Evolutionary conservation across 1,140 invertebrate genomes (phyloP).

Genomic region (Penaeus japonicus): DNA sequence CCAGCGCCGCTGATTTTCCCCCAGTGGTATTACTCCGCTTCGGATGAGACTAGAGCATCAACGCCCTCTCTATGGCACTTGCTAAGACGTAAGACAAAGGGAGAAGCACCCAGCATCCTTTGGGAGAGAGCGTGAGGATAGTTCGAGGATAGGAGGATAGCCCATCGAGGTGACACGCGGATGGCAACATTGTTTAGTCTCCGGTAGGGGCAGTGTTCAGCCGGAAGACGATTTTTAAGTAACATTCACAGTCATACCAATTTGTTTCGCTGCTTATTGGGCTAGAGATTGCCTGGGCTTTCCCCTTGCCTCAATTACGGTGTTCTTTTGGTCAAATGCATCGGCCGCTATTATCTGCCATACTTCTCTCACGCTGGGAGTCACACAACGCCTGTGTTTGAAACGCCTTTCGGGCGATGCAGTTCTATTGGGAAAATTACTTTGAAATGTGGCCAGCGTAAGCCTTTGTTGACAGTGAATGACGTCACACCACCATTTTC

Average conservation of each 20-base stretch:
- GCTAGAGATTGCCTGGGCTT: neutral
- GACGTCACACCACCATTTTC: slow-evolving; percentile 55
- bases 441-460: slow-evolving; percentile 50
- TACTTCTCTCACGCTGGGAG: no score
- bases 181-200: slow-evolving; percentile 56
- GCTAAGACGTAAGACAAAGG: no score
- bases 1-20: neutral
- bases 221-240: slow-evolving; percentile 53
- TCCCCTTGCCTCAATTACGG: no score
- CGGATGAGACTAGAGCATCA: no score
- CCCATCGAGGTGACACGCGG: neutral
- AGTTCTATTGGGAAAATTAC: slow-evolving; percentile 38
- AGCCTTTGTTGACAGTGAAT: slow-evolving; percentile 52
- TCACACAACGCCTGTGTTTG: no score
- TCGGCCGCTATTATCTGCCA: no score
- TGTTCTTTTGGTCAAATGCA: no score
- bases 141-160: neutral
- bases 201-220: slow-evolving; percentile 47
- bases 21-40: no score
- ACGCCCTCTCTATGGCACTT: no score
- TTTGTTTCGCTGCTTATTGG: slow-evolving; percentile 33
- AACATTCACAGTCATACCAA: slow-evolving; percentile 47
- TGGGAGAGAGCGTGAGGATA: neutral
- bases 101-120: neutral
- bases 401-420: no score